Conservation (phyloP, 1,140 invertebrate species). For the Diploscapter pachys region DNA sequence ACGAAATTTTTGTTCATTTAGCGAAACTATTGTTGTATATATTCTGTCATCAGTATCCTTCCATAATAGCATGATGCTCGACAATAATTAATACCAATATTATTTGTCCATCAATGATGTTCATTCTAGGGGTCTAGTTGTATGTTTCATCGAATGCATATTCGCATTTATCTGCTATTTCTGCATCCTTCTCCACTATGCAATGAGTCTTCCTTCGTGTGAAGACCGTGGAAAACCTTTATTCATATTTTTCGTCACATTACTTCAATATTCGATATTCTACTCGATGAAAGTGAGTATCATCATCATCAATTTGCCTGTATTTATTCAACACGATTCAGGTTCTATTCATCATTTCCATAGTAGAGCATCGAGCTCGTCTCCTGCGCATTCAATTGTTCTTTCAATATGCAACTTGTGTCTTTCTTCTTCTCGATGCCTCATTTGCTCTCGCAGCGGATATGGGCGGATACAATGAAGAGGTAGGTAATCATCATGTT, state of each 20-base stretch:
- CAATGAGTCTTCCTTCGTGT: slow-evolving; percentile 38
- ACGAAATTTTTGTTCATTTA: too few species aligned
- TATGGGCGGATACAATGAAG: slow-evolving; percentile 55
- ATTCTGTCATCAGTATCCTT: too few species aligned
- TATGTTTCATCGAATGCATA: slow-evolving; percentile 47
- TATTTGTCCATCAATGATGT: too few species aligned
- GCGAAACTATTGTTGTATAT: too few species aligned
- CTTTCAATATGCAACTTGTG: slow-evolving; percentile 56
- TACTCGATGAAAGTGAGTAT: slow-evolving; percentile 46
- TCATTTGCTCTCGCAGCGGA: slow-evolving; percentile 54
- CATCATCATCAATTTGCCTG: too few species aligned
- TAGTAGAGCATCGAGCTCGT: slow-evolving; percentile 41
- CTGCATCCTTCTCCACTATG: slow-evolving; percentile 50
- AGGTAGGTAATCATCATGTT: slow-evolving; percentile 10
- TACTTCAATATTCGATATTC: slow-evolving; percentile 46
- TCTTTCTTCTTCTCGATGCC: slow-evolving; percentile 52
- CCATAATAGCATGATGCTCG: too few species aligned
- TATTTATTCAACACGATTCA: slow-evolving; percentile 10
- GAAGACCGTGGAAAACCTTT: slow-evolving; percentile 30
- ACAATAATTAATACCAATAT: too few species aligned
- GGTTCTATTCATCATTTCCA: slow-evolving; percentile 50
- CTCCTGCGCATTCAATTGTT: slow-evolving; percentile 50
- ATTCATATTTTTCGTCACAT: slow-evolving; percentile 44
- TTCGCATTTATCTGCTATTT: slow-evolving; percentile 51
- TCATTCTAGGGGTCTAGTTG: slow-evolving; percentile 45